A percentile compares a stretch with the other conserved stretches of the same genome.
These are phyloP conservation scores for Gymnosoma rotundatum DNA, from an alignment of 2,888 invertebrate species.

Conservation along the genomic window DNA sequence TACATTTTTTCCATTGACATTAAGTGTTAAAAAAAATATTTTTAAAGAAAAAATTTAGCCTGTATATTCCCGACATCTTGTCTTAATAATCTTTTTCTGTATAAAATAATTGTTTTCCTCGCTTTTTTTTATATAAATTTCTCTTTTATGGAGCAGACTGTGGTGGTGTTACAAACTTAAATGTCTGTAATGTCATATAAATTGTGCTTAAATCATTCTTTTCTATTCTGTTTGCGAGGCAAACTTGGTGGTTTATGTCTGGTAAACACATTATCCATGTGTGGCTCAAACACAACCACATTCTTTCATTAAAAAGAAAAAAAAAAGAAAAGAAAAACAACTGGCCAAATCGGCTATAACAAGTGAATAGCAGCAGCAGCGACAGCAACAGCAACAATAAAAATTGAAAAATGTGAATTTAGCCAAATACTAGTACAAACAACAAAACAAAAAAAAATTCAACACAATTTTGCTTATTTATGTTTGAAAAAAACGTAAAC, in stretches of 20 bases:
- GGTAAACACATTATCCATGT: conserved; percentile 50
- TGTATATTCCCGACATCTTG: too few species aligned
- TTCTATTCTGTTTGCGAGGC: conserved; percentile 40
- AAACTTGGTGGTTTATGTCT: conserved; percentile 35
- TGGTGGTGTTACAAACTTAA: conserved; percentile 46
- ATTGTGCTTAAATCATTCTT: conserved; percentile 43
- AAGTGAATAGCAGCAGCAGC: conserved; percentile 62
- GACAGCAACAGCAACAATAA: conserved; percentile 19
- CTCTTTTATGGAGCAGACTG: conserved; percentile 15
- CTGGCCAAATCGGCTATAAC: conserved; percentile 52
- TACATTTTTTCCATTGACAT: too few species aligned
- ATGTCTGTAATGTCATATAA: conserved; percentile 54
- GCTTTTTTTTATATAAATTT: neutral
- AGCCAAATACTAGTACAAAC: conserved; percentile 55
- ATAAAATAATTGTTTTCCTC: too few species aligned
- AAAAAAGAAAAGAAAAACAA: conserved; percentile 8
- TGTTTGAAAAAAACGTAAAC: conserved; percentile 73
- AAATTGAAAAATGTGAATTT: conserved; percentile 44
- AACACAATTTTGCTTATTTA: conserved; percentile 64
- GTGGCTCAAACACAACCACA: conserved; percentile 58
- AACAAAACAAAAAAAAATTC: conserved; percentile 28
- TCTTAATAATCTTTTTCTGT: too few species aligned
- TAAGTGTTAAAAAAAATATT: too few species aligned
- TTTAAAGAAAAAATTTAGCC: too few species aligned
- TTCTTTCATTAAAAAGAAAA: conserved; percentile 45